Percentiles rank a stretch among this genome's conserved stretches.
Evolutionary conservation across 1,140 invertebrate species (phyloP).

Genomic region (Drosophila leontia): DNA sequence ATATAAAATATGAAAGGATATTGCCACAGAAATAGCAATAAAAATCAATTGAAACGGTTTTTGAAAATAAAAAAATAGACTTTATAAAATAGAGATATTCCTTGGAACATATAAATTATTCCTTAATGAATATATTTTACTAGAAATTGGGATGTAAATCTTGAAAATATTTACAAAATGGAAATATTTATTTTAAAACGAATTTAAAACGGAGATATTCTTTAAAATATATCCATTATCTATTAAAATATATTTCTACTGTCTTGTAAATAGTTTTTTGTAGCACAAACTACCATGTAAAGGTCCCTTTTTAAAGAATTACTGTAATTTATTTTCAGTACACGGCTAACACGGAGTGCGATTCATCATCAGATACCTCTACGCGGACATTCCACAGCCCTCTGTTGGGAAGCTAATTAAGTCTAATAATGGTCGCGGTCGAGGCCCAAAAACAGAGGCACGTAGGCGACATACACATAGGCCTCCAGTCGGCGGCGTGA

Average conservation of each 20-base stretch:
- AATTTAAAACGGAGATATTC: background rate
- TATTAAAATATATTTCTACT: too few relatives aligned
- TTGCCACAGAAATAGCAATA: background rate
- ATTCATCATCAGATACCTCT: conserved; percentile 22
- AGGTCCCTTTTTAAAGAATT: background rate
- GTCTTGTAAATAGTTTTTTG: too few relatives aligned
- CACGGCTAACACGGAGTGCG: background rate
- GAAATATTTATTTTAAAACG: background rate
- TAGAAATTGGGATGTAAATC: too few relatives aligned
- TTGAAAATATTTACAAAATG: background rate
- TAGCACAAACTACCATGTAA: too few relatives aligned
- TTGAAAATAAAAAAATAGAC: background rate
- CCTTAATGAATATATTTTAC: too few relatives aligned
- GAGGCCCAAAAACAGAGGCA: conserved; percentile 31
- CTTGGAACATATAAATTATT: too few relatives aligned
- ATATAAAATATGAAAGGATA: background rate
- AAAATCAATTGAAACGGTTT: background rate
- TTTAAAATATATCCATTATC: background rate
- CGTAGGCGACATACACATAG: conserved; percentile 1
- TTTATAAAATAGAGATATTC: too few relatives aligned
- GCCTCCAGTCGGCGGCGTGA: conserved; percentile 1
- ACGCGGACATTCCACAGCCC: conserved; percentile 2
- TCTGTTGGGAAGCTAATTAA: conserved; percentile 61
- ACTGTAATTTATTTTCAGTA: background rate
- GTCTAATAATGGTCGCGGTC: conserved; percentile 61